Base-by-base conservation (phyloP, 2,797 vertebrate species). In the Sebastes melanostomus region DNA sequence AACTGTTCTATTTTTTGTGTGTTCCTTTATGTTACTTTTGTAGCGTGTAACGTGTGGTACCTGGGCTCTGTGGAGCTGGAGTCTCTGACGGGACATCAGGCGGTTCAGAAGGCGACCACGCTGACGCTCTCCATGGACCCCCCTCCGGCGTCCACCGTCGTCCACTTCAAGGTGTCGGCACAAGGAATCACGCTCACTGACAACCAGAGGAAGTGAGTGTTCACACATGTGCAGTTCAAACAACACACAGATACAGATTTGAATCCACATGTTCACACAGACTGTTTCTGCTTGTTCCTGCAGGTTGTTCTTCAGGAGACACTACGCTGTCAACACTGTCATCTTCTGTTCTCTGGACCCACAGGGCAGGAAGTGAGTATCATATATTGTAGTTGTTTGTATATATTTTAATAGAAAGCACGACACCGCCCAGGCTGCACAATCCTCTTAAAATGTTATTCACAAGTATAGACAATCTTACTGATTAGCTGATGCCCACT, bases 151-250 rank as follows among this genome's bases (percentile, higher is more conserved):
- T 98, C 96, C 76, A 99, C 98, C 0, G 93, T 98, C 1, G 98
- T 99, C 72, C 98, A 99, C 92, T 99, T 99, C 92, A 99, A 99
- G 88, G 98, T 99, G 90, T 99, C 98, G 5, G 95, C 97, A 0
- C 98, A 99, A 89, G 98, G 98, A 77, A 98, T 99, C 93, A 99
- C 98, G 0, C 90, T 99, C 89, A 99, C 98, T 0, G 98, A 99
- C 95, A 99, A 99, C 93, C 98, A 99, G 93, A 96, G 98, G 88
- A 99, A 98, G 98, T 99, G 93, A 97, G 97, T 87, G 30, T 24
- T 20, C 6, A 5, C 1, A 20, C 58, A n/a, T 12, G 55, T 46
- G 4, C 24, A 60, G 65, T 11, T 1, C 8, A 63, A 11, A 75
- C 54, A 84, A 59, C 29, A 77, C 3, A 42, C 68, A 58, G 36